Conservation (phyloP, 2,888 invertebrate species). For the Operophtera brumata region DNA sequence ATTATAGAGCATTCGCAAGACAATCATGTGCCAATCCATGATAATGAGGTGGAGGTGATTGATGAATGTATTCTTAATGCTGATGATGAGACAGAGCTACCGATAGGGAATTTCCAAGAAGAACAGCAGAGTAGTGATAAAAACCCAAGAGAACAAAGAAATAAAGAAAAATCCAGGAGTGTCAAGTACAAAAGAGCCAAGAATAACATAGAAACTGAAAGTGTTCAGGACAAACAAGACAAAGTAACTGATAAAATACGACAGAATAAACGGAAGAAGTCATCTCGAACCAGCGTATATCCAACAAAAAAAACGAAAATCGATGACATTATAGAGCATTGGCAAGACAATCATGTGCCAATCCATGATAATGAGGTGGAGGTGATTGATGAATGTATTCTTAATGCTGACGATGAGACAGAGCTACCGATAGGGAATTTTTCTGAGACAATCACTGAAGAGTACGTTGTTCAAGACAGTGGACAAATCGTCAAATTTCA, state of each 20-base stretch:
- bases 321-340: conserved; percentile 12
- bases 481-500: conserved; percentile 16
- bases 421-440: conserved; percentile 13
- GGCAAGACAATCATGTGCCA: conserved; percentile 15
- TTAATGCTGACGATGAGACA: conserved; percentile 14
- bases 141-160: conserved; percentile 3
- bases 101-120: conserved; percentile 11
- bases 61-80: conserved; percentile 13
- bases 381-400: conserved; percentile 12
- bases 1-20: conserved; percentile 12
- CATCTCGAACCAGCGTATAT: conserved; percentile 11
- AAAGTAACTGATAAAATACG: conserved; percentile 12
- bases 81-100: conserved; percentile 12
- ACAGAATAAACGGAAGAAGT: conserved; percentile 12
- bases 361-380: conserved; percentile 10
- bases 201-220: conserved; percentile 8
- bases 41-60: conserved; percentile 13
- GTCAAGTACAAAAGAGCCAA: conserved; percentile 12
- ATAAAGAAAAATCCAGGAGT: conserved; percentile 8
- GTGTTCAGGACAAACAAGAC: conserved; percentile 4
- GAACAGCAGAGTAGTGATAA: neutral
- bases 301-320: conserved; percentile 9
- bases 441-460: conserved; percentile 15
- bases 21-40: too few species aligned
- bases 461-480: conserved; percentile 17